A percentile compares a stretch with the other conserved stretches of the same genome.
Evolutionary conservation across 2,888 invertebrate genomes (phyloP).

Genomic region (Hoplodrina ambigua): DNA sequence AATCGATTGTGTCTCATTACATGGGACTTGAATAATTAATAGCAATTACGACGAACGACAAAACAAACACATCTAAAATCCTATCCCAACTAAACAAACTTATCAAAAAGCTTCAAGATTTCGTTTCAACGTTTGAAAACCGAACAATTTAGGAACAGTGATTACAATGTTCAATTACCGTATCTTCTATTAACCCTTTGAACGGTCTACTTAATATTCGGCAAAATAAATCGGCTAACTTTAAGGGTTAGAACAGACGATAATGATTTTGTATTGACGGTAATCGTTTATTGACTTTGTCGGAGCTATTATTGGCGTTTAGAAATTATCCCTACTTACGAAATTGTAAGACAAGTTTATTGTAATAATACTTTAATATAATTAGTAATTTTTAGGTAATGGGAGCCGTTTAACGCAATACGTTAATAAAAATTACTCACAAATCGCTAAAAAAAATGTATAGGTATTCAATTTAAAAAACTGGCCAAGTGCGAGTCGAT

Average conservation of each 20-base stretch:
- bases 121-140: slow-evolving; percentile 16
- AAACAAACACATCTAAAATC: slow-evolving; percentile 2
- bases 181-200: slow-evolving; percentile 46
- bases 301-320: too few species aligned
- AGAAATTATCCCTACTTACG: too few species aligned
- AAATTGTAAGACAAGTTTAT: too few species aligned
- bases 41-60: neutral
- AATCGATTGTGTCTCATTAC: too few species aligned
- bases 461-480: too few species aligned
- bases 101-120: slow-evolving; percentile 41
- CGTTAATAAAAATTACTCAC: too few species aligned
- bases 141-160: slow-evolving; percentile 45
- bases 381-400: too few species aligned
- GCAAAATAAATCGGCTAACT: slow-evolving; percentile 42
- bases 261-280: neutral
- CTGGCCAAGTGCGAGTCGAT: too few species aligned
- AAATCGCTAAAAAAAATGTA: too few species aligned
- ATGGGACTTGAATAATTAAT: too few species aligned
- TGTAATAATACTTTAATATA: too few species aligned
- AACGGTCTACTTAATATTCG: slow-evolving; percentile 42
- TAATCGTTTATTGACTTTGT: neutral
- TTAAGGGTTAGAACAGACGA: neutral
- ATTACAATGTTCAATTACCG: slow-evolving; percentile 51
- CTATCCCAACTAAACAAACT: slow-evolving; percentile 10
- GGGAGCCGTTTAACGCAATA: too few species aligned